Conservation (phyloP, 2,888 invertebrate species). For the Phymatocera aterrima region DNA sequence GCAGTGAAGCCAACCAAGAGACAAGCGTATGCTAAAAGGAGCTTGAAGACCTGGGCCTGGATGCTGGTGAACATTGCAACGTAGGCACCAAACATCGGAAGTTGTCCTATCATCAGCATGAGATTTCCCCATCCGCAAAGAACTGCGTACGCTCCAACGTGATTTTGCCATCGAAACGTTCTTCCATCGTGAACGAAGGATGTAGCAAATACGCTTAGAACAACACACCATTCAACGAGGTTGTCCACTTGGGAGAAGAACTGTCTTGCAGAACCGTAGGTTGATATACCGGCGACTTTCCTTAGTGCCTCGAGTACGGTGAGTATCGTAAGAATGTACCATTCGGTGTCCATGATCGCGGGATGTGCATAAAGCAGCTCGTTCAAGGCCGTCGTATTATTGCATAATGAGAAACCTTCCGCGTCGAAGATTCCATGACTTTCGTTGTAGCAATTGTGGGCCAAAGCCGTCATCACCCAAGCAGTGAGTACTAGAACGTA, state of each 20-base stretch:
- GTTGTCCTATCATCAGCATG: constrained; percentile 93
- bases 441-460: constrained; percentile 88
- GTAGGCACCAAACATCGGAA: constrained; percentile 92
- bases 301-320: constrained; percentile 88
- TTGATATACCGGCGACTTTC: constrained; percentile 88
- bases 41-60: constrained; percentile 90
- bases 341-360: constrained; percentile 87
- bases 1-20: constrained; percentile 91
- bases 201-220: constrained; percentile 88
- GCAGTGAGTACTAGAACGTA: constrained; percentile 89
- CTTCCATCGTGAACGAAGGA: constrained; percentile 88
- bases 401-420: constrained; percentile 78
- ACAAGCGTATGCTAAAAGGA: constrained; percentile 91
- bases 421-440: constrained; percentile 82
- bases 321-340: constrained; percentile 88
- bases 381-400: constrained; percentile 83
- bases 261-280: constrained; percentile 87
- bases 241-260: constrained; percentile 91
- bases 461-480: constrained; percentile 88
- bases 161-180: constrained; percentile 90
- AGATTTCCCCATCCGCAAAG: constrained; percentile 92
- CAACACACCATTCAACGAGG: constrained; percentile 92
- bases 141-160: constrained; percentile 91
- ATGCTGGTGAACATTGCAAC: constrained; percentile 94
- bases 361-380: constrained; percentile 86